Evolutionary conservation across 2,888 invertebrate genomes (phyloP), one percentile per base, ranked within the genome.

Genomic region (Acronicta alni): DNA sequence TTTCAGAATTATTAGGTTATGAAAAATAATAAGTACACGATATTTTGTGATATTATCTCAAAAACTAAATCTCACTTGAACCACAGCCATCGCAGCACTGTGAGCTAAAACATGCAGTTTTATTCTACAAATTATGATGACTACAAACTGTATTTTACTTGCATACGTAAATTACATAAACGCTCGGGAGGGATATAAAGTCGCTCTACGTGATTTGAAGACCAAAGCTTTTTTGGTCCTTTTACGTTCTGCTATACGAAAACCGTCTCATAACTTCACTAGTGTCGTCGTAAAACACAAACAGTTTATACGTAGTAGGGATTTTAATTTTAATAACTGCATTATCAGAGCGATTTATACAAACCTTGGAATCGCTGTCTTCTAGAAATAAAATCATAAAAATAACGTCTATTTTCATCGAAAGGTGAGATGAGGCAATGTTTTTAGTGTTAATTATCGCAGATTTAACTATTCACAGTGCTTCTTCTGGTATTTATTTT

Each of bases 61-160:
- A n/a, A n/a, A n/a, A n/a, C 14, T 5, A 6, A n/a, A 35, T n/a
- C n/a, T 35, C 35, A 17, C 17, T 17, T 16, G 18, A 38, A 32
- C 38, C 15, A 42, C 38, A 39, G 15, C 47, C 43, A 55, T 26
- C 14, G 7, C 14, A 30, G 32, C 38, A 16, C n/a, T 15, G 23
- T n/a, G n/a, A n/a, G n/a, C 20, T 53, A 49, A 53, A 9, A 45
- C 39, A 58, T 66, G 42, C 59, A 67, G 49, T 44, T 51, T 41
- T 37, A 66, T 59, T 59, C 52, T 26, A 39, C 35, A 20, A n/a
- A 66, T 59, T 45, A 52, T 56, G 51, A 53, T 61, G 18, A 67
- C 38, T 26, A 32, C 23, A 39, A 62, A 67, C 53, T 67, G 62
- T 62, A 72, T 67, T 67, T 69, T 37, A 49, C 68, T 67, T 62